Conservation (phyloP, 2,888 invertebrate species). For the Boloria selene region DNA sequence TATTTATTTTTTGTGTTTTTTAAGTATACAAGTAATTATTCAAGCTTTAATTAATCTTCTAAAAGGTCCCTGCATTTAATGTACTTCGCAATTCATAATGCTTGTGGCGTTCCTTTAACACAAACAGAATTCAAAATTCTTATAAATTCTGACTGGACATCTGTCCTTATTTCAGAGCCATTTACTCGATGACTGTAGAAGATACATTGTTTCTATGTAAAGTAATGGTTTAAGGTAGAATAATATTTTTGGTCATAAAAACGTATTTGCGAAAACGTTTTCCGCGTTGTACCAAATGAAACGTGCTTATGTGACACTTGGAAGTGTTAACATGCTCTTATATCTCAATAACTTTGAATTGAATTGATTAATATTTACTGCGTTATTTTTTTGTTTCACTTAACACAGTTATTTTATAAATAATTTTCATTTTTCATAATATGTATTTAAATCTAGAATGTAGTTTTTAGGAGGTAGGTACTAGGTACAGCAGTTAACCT, state of each 20-base stretch:
- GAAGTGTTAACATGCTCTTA: conserved; percentile 15
- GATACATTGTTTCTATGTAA: not conserved
- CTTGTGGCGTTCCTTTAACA: too few relatives aligned
- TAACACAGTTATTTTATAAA: not conserved
- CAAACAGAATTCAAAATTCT: too few relatives aligned
- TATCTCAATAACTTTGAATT: conserved; percentile 12
- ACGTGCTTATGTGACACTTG: conserved; percentile 15
- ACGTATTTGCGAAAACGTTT: conserved; percentile 9
- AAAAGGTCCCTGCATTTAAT: not conserved
- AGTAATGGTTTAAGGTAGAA: conserved; percentile 6
- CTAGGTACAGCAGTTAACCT: too few relatives aligned
- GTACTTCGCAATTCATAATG: not conserved
- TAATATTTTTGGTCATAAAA: conserved; percentile 9
- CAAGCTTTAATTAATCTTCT: not conserved
- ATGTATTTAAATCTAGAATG: too few relatives aligned
- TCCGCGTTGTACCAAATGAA: not conserved
- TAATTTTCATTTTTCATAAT: too few relatives aligned
- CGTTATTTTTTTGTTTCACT: not conserved
- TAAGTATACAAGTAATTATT: not conserved
- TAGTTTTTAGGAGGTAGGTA: too few relatives aligned
- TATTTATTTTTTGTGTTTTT: conserved; percentile 1
- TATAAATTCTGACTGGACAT: too few relatives aligned
- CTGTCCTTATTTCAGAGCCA: too few relatives aligned
- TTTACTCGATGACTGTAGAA: too few relatives aligned
- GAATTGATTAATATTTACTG: too few relatives aligned